Percentiles rank a stretch among this genome's conserved stretches.
Conservation (phyloP, 2,888 invertebrate species). For the Ormyrus thymus region DNA sequence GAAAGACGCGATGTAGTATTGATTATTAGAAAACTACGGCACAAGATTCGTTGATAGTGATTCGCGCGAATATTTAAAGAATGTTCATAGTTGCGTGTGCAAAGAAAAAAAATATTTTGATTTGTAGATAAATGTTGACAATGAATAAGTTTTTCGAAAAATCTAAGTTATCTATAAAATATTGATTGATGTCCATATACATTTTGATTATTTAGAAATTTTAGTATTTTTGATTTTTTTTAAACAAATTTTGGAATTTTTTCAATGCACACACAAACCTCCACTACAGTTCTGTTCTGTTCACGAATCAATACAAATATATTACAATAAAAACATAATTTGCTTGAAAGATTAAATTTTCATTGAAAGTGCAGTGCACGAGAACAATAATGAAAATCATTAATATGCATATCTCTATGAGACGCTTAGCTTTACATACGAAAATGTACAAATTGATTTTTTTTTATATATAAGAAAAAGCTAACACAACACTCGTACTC, state of each 20-base stretch:
- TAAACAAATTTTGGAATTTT: not conserved
- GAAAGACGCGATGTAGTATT: not conserved
- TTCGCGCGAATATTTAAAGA: constrained; percentile 11
- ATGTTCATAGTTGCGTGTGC: not conserved
- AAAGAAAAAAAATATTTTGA: constrained; percentile 7
- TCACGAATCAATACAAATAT: not conserved
- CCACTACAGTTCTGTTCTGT: not conserved
- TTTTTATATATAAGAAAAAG: constrained; percentile 13
- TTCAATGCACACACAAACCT: not conserved
- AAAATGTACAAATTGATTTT: constrained; percentile 24
- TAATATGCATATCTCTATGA: not conserved
- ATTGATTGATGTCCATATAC: not conserved
- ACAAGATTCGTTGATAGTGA: constrained; percentile 4
- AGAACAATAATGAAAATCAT: constrained; percentile 8
- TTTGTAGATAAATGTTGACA: not conserved
- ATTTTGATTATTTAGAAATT: not conserved
- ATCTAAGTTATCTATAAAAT: too few relatives aligned
- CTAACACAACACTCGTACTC: not conserved
- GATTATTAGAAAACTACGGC: constrained; percentile 30
- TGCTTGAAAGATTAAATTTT: not conserved
- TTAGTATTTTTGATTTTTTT: too few relatives aligned
- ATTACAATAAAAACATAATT: not conserved
- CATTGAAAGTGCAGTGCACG: constrained; percentile 7
- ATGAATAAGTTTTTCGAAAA: too few relatives aligned
- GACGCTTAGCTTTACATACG: constrained; percentile 17